Evolutionary conservation across 2,888 invertebrate genomes (phyloP), one percentile per base, ranked within the genome.

Genomic region (Herminia tarsipennalis): DNA sequence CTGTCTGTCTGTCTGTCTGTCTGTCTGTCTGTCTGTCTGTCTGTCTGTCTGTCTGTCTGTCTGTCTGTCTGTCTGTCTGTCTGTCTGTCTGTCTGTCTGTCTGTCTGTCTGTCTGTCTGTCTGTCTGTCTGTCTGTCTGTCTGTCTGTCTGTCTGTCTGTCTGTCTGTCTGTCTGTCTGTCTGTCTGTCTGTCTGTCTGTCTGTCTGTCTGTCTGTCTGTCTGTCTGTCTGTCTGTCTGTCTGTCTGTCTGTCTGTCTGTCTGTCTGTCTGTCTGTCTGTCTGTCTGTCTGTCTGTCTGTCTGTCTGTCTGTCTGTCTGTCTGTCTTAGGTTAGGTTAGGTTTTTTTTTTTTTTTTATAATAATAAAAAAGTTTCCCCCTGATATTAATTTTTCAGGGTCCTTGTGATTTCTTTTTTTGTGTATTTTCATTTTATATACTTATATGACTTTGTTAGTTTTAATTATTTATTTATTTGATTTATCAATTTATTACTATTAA

Each of bases 1-100:
- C 53, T 53, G 53, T 44, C 53, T 55, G 53, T 53, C 53, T 56
- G 55, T 55, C 55, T 55, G 55, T 56, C 55, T 55, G 55, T 55
- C 55, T 56, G 55, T 55, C 55, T 55, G 55, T 50, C 38, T 48
- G 48, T 56, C 47, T 48, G 48, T 56, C 47, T 54, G 48, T 54
- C 47, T 54, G 48, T 56, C 47, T 48, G 48, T 56, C 47, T 54
- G 41, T 54, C 43, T 48, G 48, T 54, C 47, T 43, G 41, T 59
- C 48, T 60, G 43, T 59, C 41, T 60, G 46, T 55, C 46, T 54
- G 44, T 58, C 52, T 59, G 44, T 58, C 47, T 59, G 44, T 59
- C 52, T 59, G 44, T 58, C 44, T 53, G 46, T 59, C 42, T 52
- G 47, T 59, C 47, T 54, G 48, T 59, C 51, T 53, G 52, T 58